Percentiles rank a stretch among this genome's conserved stretches.
Conservation (phyloP, 2,113 vertebrate genomes). For the Procavia capensis region DNA sequence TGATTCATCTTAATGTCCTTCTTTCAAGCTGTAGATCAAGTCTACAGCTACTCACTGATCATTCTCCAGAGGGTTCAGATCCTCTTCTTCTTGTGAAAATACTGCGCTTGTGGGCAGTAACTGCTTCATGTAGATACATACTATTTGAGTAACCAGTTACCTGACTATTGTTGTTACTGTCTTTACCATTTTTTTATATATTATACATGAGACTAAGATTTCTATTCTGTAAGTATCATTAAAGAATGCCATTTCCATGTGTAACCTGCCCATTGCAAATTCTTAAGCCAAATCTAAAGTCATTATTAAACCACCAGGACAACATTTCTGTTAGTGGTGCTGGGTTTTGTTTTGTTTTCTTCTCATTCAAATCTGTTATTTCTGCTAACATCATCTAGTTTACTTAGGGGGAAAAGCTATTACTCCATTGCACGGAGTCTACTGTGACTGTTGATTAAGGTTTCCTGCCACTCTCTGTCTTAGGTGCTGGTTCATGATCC, state of each 20-base stretch:
- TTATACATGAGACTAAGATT: not conserved
- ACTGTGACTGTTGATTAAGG: not conserved
- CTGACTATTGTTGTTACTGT: not conserved
- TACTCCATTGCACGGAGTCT: not conserved
- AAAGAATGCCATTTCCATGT: not conserved
- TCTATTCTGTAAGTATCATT: not conserved
- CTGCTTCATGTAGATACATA: not conserved
- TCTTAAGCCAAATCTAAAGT: slow-evolving; percentile 10
- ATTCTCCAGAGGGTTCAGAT: slow-evolving; percentile 19
- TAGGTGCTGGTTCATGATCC: not conserved
- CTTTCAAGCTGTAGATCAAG: not conserved
- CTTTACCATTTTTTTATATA: not conserved
- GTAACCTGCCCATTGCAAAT: not conserved
- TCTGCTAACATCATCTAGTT: not conserved
- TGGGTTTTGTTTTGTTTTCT: not conserved
- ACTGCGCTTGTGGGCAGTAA: not conserved
- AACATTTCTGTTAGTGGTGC: not conserved
- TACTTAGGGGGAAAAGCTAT: not conserved
- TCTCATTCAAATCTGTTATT: not conserved
- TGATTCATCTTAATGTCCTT: slow-evolving; percentile 2
- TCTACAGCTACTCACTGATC: not conserved
- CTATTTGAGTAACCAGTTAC: not conserved
- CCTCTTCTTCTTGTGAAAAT: slow-evolving; percentile 43
- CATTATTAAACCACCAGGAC: not conserved
- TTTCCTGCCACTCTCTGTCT: not conserved